A percentile compares a stretch with the other conserved stretches of the same genome.
Conservation (phyloP, 2,888 invertebrate genomes). For the Melipona bicolor region DNA sequence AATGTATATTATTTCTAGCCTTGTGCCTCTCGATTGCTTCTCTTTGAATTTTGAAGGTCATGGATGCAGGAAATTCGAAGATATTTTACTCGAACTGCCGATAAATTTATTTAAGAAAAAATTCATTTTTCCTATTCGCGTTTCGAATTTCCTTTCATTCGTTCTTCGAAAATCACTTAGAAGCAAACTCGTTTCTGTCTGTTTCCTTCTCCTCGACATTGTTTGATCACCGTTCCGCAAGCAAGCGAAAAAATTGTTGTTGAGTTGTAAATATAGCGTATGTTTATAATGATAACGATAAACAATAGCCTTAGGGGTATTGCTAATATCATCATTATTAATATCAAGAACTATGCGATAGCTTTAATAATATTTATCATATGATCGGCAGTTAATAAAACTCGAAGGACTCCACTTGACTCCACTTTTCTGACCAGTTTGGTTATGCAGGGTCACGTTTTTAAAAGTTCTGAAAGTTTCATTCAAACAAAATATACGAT, state of each 20-base stretch:
- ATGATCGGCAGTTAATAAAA: conserved; percentile 70
- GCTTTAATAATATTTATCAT: conserved; percentile 79
- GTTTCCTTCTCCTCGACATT: conserved; percentile 54
- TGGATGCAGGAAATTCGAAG: conserved; percentile 43
- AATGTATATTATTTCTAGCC: conserved; percentile 67
- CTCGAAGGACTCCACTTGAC: conserved; percentile 59
- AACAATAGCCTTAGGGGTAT: conserved; percentile 75
- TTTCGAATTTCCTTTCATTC: conserved; percentile 40
- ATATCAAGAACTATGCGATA: conserved; percentile 79
- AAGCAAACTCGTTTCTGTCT: conserved; percentile 54
- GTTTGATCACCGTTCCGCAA: conserved; percentile 63
- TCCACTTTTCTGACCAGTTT: conserved; percentile 61
- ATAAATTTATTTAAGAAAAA: conserved; percentile 33
- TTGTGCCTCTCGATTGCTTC: conserved; percentile 47
- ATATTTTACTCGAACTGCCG: conserved; percentile 19
- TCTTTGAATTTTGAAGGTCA: conserved; percentile 58
- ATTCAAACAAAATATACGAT: conserved; percentile 42
- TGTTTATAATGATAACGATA: conserved; percentile 75
- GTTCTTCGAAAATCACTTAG: conserved; percentile 55
- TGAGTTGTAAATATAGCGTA: conserved; percentile 83
- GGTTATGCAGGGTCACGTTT: conserved; percentile 57
- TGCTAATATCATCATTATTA: conserved; percentile 77
- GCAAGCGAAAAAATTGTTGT: conserved; percentile 77
- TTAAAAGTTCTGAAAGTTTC: conserved; percentile 51
- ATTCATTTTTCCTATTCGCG: conserved; percentile 14